phyloP scores from a whole-genome alignment of 2,888 invertebrate genomes.

The Auanema freiburgensis region DNA sequence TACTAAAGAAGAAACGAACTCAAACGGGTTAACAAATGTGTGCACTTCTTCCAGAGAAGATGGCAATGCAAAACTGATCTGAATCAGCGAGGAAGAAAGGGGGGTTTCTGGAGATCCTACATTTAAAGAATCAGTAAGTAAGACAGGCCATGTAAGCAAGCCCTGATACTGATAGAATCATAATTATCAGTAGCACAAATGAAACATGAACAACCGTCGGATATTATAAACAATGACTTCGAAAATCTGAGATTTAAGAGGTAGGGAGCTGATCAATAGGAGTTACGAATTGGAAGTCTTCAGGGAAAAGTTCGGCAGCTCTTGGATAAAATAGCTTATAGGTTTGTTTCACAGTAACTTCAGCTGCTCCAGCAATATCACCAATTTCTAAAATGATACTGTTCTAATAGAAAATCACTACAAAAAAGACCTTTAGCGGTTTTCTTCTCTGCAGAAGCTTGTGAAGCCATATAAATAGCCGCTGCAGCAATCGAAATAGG shows the following conservation, averaged over 20 bases:
- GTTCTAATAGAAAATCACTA: background rate
- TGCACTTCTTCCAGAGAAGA: too few species aligned
- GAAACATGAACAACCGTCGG: too few species aligned
- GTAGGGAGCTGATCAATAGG: conserved; percentile 87
- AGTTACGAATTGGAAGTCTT: conserved; percentile 91
- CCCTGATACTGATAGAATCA: background rate
- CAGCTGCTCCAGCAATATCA: conserved; percentile 95
- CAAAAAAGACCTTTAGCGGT: conserved; percentile 77
- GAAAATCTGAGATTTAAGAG: conserved; percentile 9
- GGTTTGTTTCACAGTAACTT: conserved; percentile 93
- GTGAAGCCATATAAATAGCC: conserved; percentile 99
- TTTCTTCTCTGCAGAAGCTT: conserved; percentile 88
- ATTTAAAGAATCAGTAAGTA: conserved; percentile 96
- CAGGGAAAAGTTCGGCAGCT: conserved; percentile 88
- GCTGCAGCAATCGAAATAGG: conserved; percentile 98
- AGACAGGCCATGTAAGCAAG: conserved; percentile 65
- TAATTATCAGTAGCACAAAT: too few species aligned
- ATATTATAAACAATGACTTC: too few species aligned
- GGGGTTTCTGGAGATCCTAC: conserved; percentile 99
- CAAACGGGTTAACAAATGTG: conserved; percentile 61
- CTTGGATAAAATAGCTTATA: conserved; percentile 92
- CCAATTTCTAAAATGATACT: conserved; percentile 78
- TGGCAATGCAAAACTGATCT: too few species aligned
- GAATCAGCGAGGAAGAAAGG: conserved; percentile 71
- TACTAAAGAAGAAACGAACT: conserved; percentile 23